Evolutionary conservation across 2,797 vertebrate species (phyloP).

Genomic region (Xerus rutilus): DNA sequence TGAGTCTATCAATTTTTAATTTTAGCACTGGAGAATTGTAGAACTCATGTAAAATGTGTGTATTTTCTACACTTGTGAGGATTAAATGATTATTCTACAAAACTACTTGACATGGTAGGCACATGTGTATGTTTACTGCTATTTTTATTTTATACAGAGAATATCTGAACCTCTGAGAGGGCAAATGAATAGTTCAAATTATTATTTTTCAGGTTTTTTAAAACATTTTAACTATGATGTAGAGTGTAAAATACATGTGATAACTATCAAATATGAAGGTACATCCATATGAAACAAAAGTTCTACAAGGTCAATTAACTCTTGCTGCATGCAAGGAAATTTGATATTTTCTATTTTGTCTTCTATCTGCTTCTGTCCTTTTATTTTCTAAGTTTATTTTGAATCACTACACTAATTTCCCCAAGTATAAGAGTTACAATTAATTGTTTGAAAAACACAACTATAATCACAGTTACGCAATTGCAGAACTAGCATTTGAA

Average conservation of each 20-base stretch:
- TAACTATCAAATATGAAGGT: background rate
- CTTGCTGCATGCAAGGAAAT: background rate
- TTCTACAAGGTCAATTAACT: constrained; percentile 1
- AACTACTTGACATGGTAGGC: background rate
- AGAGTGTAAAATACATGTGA: background rate
- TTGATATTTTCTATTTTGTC: background rate
- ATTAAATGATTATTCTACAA: constrained; percentile 16
- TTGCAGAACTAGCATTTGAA: background rate
- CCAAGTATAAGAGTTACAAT: background rate
- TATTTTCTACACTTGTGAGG: background rate
- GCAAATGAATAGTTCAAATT: background rate
- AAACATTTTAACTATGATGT: background rate
- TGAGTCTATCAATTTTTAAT: background rate
- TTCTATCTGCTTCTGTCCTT: background rate
- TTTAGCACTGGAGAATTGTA: background rate
- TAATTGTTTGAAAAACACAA: background rate
- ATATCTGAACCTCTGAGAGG: background rate
- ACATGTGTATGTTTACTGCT: background rate
- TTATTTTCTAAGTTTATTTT: background rate
- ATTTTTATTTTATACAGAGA: background rate
- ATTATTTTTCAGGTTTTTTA: background rate
- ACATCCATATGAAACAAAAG: background rate
- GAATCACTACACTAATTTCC: background rate
- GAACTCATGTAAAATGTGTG: background rate
- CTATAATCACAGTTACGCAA: background rate